phyloP scores from a whole-genome alignment of 2,113 vertebrate species.

The Coracopsis vasa region DNA sequence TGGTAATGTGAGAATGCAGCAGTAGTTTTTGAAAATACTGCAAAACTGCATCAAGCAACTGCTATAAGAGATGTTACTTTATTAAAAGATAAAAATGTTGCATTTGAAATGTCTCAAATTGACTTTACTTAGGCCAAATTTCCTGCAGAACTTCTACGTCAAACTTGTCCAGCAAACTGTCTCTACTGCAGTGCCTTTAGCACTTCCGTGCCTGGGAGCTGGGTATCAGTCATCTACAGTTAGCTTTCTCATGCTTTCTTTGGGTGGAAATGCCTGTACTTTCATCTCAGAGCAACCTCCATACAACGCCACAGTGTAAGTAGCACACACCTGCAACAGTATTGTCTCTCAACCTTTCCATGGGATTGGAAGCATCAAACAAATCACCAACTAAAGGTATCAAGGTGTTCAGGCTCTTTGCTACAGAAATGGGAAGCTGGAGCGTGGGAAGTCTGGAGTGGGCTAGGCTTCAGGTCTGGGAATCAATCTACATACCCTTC shows the following conservation, averaged over 20 bases:
- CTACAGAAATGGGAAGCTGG: background rate
- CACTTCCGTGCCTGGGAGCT: background rate
- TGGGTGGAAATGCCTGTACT: background rate
- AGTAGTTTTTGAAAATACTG: background rate
- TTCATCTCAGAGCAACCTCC: background rate
- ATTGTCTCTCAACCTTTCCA: background rate
- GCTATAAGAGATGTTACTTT: background rate
- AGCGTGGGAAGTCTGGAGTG: background rate
- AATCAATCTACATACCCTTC: background rate
- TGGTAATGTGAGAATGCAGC: background rate
- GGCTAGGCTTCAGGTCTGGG: background rate
- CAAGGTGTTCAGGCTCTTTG: background rate
- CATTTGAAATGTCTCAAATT: background rate
- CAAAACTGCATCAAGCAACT: background rate
- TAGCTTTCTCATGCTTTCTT: accelerated
- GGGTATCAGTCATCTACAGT: background rate
- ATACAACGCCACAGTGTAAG: background rate
- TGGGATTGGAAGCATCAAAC: accelerated
- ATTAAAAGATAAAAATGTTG: background rate
- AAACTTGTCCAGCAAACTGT: background rate
- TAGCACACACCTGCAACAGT: background rate
- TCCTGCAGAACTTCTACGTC: background rate
- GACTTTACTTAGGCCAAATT: background rate
- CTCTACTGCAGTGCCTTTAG: background rate
- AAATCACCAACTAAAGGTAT: background rate